Conservation (phyloP, 2,888 invertebrate genomes). For the Tenthredo mesomela region DNA sequence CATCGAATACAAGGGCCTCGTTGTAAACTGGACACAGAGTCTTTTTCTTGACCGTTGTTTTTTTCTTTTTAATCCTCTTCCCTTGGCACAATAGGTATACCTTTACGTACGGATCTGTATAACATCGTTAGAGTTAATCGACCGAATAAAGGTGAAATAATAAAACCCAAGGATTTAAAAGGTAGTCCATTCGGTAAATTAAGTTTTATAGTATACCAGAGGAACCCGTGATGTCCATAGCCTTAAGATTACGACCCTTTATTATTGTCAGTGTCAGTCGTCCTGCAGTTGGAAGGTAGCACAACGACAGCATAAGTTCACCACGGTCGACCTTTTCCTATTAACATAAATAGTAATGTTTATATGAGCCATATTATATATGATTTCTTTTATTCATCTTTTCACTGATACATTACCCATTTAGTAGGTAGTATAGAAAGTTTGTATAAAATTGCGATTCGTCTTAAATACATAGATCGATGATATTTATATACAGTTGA, state of each 20-base stretch:
- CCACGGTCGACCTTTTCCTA: conserved; percentile 94
- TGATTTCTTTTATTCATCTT: conserved; percentile 55
- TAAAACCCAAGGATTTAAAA: background rate
- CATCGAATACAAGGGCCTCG: conserved; percentile 95
- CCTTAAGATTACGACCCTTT: conserved; percentile 94
- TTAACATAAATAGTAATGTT: conserved; percentile 58
- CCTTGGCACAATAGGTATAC: conserved; percentile 93
- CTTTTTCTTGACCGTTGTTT: conserved; percentile 93
- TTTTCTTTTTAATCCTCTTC: conserved; percentile 95
- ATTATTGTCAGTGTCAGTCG: conserved; percentile 94
- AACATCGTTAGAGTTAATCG: conserved; percentile 59
- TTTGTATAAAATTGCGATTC: background rate
- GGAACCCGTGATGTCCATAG: conserved; percentile 96
- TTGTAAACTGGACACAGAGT: conserved; percentile 95
- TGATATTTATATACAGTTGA: background rate
- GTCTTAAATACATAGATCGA: background rate
- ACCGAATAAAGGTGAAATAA: background rate
- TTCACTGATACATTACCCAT: background rate
- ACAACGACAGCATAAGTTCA: conserved; percentile 94
- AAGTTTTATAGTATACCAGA: conserved; percentile 84
- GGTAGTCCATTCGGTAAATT: background rate
- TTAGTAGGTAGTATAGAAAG: conserved; percentile 26
- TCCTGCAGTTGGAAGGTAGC: conserved; percentile 95
- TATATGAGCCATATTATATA: conserved; percentile 44
- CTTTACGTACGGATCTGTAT: conserved; percentile 95